These are phyloP conservation scores for Parthenolecanium corni DNA, from an alignment of 2,888 invertebrate genomes.

Conservation along the genomic window DNA sequence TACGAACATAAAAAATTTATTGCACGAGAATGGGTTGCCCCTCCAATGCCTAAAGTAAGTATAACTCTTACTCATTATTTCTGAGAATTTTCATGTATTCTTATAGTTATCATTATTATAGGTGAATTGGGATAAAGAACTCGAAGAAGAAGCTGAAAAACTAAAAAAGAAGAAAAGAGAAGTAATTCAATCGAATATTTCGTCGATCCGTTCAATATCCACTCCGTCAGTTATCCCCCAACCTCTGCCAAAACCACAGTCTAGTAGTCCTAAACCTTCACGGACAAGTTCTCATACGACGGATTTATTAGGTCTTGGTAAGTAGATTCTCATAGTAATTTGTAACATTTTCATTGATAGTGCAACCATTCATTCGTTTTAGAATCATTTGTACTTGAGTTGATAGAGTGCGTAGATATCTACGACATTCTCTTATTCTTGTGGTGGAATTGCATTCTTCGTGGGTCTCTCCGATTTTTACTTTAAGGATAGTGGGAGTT, in stretches of 20 bases:
- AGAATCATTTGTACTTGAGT: no score
- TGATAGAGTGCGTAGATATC: no score
- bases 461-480: no score
- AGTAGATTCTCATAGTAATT: constrained; percentile 20
- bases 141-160: constrained; percentile 72
- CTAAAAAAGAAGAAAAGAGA: constrained; percentile 74
- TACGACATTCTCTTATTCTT: no score
- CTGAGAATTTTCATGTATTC: no score
- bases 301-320: constrained; percentile 45
- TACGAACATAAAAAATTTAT: constrained; percentile 98
- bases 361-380: no score
- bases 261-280: constrained; percentile 43
- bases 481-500: no score
- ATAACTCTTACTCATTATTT: no score
- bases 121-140: constrained; percentile 67
- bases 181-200: constrained; percentile 39
- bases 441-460: no score
- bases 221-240: constrained; percentile 38
- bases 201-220: constrained; percentile 15
- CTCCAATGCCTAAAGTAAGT: constrained; percentile 64
- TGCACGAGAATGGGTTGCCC: constrained; percentile 93
- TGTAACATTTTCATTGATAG: no score
- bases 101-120: constrained; percentile 30
- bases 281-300: constrained; percentile 39
- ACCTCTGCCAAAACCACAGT: constrained; percentile 48